Evolutionary conservation across 2,113 vertebrate genomes (phyloP).

Genomic region (Pteropus alecto): DNA sequence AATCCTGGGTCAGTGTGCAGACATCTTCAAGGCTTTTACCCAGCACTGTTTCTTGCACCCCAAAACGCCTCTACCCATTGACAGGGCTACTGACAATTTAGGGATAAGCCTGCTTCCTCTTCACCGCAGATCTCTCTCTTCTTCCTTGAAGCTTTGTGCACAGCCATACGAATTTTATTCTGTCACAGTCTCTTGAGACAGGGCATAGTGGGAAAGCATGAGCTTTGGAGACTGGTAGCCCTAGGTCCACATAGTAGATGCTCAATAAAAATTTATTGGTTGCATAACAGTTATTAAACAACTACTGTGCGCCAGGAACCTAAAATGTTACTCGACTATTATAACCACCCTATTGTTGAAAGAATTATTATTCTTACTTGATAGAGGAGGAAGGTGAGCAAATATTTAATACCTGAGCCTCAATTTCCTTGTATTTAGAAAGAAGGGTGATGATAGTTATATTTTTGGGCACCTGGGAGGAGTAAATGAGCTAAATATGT

Average conservation of each 20-base stretch:
- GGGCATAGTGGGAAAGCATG: background rate
- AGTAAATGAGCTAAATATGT: fast-evolving
- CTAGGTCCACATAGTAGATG: background rate
- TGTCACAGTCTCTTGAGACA: background rate
- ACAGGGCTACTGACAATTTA: background rate
- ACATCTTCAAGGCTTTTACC: background rate
- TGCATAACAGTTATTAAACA: background rate
- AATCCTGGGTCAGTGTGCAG: background rate
- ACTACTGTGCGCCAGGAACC: background rate
- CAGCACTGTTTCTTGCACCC: background rate
- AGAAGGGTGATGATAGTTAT: background rate
- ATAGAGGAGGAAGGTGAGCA: background rate
- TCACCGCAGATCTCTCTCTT: background rate
- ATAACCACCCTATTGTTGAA: background rate
- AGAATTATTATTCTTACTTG: background rate
- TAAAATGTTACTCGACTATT: background rate
- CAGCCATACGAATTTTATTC: background rate
- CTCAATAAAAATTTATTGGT: background rate
- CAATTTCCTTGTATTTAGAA: background rate
- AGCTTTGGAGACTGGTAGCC: background rate
- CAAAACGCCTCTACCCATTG: fast-evolving
- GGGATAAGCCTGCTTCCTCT: background rate
- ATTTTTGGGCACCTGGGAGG: background rate
- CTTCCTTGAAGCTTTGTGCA: background rate
- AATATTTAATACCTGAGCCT: background rate